Conservation (phyloP, 1,140 invertebrate genomes). For the Caerostris darwini region DNA sequence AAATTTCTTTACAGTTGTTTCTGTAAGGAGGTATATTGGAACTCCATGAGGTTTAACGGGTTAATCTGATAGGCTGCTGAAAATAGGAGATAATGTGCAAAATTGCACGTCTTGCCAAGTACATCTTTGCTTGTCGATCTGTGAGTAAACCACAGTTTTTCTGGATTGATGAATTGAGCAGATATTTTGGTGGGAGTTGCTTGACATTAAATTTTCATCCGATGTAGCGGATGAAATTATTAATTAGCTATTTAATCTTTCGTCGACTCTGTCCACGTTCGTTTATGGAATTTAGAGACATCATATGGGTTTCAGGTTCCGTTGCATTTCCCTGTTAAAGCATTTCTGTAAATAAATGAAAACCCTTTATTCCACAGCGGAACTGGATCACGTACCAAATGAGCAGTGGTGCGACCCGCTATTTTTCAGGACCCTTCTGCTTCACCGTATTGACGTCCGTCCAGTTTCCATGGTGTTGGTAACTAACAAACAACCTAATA, state of each 20-base stretch:
- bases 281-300: background rate
- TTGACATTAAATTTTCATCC: background rate
- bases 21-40: too few relatives aligned
- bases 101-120: too few relatives aligned
- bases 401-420: constrained; percentile 47
- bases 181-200: too few relatives aligned
- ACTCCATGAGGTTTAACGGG: too few relatives aligned
- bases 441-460: constrained; percentile 44
- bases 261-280: background rate
- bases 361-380: constrained; percentile 20
- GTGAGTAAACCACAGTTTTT: too few relatives aligned
- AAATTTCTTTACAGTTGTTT: too few relatives aligned
- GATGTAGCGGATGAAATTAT: background rate
- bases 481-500: constrained; percentile 67
- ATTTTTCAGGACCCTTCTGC: constrained; percentile 45
- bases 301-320: background rate
- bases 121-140: too few relatives aligned
- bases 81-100: too few relatives aligned
- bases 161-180: too few relatives aligned
- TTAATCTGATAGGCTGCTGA: too few relatives aligned
- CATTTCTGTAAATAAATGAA: constrained; percentile 70
- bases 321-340: constrained; percentile 42
- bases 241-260: background rate
- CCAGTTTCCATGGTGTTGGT: constrained; percentile 68
- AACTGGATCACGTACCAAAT: constrained; percentile 69